These are phyloP conservation scores for Corythornis vintsioides DNA, from an alignment of 2,113 vertebrate genomes.

Conservation along the genomic window DNA sequence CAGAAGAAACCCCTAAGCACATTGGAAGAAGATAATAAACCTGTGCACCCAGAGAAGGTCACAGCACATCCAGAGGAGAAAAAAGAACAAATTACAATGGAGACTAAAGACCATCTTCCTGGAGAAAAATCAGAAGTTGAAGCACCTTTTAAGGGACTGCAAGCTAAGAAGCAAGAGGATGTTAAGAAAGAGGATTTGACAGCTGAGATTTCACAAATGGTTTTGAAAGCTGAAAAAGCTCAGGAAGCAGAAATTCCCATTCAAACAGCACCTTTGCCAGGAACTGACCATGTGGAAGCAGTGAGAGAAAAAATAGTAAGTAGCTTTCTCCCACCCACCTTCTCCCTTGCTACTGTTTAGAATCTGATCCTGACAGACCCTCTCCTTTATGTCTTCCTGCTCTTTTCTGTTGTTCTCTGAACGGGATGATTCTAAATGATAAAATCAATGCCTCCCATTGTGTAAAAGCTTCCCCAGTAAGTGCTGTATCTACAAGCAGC, in stretches of 20 bases:
- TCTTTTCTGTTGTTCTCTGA: background rate
- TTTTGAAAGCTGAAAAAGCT: constrained; percentile 13
- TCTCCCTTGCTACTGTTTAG: background rate
- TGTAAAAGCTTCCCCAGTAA: background rate
- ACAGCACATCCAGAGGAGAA: constrained; percentile 29
- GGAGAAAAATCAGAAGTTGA: constrained; percentile 23
- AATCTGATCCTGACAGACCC: background rate
- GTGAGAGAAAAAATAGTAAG: constrained; percentile 79
- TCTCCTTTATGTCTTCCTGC: background rate
- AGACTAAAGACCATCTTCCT: background rate
- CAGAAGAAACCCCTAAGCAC: constrained; percentile 34
- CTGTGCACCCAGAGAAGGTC: background rate
- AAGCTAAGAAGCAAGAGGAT: constrained; percentile 5
- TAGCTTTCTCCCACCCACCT: background rate
- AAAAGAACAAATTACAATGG: constrained; percentile 16
- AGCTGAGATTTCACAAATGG: background rate
- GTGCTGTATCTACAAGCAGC: background rate
- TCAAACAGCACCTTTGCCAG: background rate
- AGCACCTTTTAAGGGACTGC: background rate
- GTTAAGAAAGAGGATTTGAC: background rate
- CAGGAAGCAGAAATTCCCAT: constrained; percentile 1
- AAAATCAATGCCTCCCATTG: background rate
- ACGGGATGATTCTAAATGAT: background rate
- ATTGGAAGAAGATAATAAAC: constrained; percentile 28
- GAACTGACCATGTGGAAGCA: constrained; percentile 45